These are phyloP conservation scores for Bactericera cockerelli DNA, from an alignment of 1,140 invertebrate genomes.

Conservation along the genomic window DNA sequence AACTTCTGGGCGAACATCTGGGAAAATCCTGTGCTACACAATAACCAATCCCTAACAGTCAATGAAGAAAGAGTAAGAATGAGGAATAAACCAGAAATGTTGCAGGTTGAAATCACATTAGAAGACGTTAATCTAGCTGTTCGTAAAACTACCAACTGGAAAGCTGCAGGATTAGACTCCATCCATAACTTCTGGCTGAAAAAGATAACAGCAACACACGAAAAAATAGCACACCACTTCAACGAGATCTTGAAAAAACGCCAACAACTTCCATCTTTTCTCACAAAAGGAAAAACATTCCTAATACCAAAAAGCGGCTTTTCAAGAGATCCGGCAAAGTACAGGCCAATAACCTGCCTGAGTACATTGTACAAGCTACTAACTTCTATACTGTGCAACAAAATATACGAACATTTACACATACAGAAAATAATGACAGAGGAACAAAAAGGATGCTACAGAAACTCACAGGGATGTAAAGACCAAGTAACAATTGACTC, in stretches of 20 bases:
- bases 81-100: not conserved
- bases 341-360: conserved; percentile 16
- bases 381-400: conserved; percentile 16
- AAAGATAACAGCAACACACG: conserved; percentile 13
- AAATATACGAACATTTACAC: conserved; percentile 18
- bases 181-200: conserved; percentile 22
- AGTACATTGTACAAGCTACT: conserved; percentile 22
- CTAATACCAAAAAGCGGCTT: not conserved
- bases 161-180: conserved; percentile 7
- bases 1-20: not conserved
- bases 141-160: conserved; percentile 11
- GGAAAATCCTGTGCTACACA: not conserved
- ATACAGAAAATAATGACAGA: conserved; percentile 15
- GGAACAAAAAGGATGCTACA: conserved; percentile 22
- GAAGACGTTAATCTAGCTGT: not conserved
- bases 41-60: not conserved
- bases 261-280: not conserved
- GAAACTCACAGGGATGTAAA: conserved; percentile 19
- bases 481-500: conserved; percentile 21
- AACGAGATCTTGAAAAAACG: not conserved
- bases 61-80: not conserved
- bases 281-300: not conserved
- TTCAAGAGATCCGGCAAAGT: not conserved
- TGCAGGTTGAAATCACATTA: not conserved
- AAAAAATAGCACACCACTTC: not conserved